Evolutionary conservation across 2,797 vertebrate species (phyloP).

Genomic region (Loriculus beryllinus): DNA sequence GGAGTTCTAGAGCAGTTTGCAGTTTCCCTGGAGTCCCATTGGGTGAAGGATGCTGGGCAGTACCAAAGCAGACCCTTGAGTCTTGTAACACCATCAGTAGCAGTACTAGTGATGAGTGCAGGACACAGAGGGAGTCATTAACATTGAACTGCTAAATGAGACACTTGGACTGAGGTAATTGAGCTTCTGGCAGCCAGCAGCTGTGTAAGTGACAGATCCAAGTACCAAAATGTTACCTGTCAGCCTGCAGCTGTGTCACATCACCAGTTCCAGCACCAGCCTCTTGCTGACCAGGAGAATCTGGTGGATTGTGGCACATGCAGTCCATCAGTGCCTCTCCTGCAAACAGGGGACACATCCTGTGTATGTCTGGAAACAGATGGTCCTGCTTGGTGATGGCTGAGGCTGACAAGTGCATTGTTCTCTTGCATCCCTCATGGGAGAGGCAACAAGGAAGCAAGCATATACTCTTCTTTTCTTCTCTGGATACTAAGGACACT

Average conservation of each 20-base stretch:
- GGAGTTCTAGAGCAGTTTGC: not conserved
- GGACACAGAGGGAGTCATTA: not conserved
- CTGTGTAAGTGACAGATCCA: not conserved
- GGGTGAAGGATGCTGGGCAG: not conserved
- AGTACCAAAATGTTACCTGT: not conserved
- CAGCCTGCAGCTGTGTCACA: not conserved
- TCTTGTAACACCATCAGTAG: not conserved
- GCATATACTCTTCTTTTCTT: rapidly evolving
- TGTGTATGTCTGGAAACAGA: not conserved
- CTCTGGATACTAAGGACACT: not conserved
- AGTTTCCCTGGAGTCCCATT: not conserved
- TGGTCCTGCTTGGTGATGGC: not conserved
- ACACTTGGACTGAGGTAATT: not conserved
- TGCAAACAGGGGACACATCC: not conserved
- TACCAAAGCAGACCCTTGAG: rapidly evolving
- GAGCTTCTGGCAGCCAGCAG: not conserved
- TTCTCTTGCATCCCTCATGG: not conserved
- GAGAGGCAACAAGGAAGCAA: not conserved
- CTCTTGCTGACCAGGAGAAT: not conserved
- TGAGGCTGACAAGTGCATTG: not conserved
- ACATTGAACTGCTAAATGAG: not conserved
- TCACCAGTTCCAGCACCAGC: not conserved
- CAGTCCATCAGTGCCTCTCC: not conserved
- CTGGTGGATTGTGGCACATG: not conserved
- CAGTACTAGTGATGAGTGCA: not conserved